A percentile compares a stretch with the other conserved stretches of the same genome.
Evolutionary conservation across 2,797 vertebrate genomes (phyloP).

Genomic region (Anguilla megastoma): DNA sequence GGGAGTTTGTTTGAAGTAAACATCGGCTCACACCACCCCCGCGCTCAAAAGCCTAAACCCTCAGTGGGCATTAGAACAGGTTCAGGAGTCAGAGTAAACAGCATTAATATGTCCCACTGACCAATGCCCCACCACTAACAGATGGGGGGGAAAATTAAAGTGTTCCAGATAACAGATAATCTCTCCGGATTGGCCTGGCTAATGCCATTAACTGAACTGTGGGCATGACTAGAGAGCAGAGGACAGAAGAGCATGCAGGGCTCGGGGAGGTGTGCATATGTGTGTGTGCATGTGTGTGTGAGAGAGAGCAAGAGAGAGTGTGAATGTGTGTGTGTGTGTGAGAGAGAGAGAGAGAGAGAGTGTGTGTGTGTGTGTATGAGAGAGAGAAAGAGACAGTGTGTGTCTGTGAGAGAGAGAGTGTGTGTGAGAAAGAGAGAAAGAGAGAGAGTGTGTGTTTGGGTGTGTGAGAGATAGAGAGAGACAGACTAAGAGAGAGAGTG

Average conservation of each 20-base stretch:
- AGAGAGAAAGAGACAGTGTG: not conserved
- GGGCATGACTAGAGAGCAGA: slow-evolving; percentile 1
- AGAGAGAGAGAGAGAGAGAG: too few species aligned
- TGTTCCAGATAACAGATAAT: slow-evolving; percentile 18
- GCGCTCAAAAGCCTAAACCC: not conserved
- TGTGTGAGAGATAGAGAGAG: too few species aligned
- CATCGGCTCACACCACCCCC: not conserved
- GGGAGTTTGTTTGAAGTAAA: not conserved
- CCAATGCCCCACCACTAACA: not conserved
- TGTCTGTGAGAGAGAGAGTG: not conserved
- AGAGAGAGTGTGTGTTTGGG: not conserved
- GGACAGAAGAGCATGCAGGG: not conserved
- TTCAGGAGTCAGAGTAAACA: slow-evolving; percentile 10
- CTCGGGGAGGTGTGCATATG: not conserved
- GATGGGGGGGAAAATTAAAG: slow-evolving; percentile 4
- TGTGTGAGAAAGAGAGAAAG: too few species aligned
- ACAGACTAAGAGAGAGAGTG: too few species aligned
- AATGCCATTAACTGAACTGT: slow-evolving; percentile 1
- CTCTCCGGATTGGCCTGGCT: not conserved
- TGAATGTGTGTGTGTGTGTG: not conserved
- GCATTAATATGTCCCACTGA: slow-evolving; percentile 6
- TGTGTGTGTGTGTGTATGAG: not conserved
- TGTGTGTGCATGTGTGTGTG: not conserved
- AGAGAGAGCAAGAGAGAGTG: too few species aligned
- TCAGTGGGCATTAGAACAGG: not conserved